These are phyloP conservation scores for Pammene aurita DNA, from an alignment of 2,888 invertebrate genomes.

Conservation along the genomic window DNA sequence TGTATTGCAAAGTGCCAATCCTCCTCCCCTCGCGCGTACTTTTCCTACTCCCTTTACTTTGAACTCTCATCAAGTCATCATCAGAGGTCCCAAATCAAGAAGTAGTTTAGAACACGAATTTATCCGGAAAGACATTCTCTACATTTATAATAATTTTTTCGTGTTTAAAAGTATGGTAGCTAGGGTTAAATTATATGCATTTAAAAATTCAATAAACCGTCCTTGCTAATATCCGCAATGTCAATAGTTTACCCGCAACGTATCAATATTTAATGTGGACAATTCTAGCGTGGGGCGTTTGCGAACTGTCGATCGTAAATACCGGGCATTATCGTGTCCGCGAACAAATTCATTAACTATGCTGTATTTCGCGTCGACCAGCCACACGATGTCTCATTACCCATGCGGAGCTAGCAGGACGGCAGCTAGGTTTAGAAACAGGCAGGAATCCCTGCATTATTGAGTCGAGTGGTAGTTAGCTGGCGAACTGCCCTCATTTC, in stretches of 20 bases:
- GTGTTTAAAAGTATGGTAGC: too few species aligned
- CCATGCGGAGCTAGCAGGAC: constrained; percentile 22
- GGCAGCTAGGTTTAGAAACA: constrained; percentile 50
- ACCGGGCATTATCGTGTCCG: constrained; percentile 78
- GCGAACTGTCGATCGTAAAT: constrained; percentile 76
- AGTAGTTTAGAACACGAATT: too few species aligned
- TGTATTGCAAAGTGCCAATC: too few species aligned
- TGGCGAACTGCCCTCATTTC: constrained; percentile 80
- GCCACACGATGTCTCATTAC: constrained; percentile 51
- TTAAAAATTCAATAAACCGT: not conserved
- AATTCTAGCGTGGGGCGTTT: constrained; percentile 60
- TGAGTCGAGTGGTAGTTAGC: constrained; percentile 70
- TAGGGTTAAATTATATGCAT: not conserved
- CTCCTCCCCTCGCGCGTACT: too few species aligned
- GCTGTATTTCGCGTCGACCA: constrained; percentile 70
- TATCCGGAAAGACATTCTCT: too few species aligned
- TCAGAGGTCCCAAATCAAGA: too few species aligned
- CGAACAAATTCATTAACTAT: constrained; percentile 67
- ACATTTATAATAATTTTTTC: too few species aligned
- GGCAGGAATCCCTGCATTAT: constrained; percentile 67
- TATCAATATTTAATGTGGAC: constrained; percentile 50
- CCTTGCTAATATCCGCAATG: constrained; percentile 14
- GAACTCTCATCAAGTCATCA: too few species aligned
- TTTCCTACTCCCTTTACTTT: too few species aligned
- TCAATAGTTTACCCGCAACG: constrained; percentile 3